These are phyloP conservation scores for Nothobranchius kuhntae DNA, from an alignment of 2,113 vertebrate species.

Conservation along the genomic window DNA sequence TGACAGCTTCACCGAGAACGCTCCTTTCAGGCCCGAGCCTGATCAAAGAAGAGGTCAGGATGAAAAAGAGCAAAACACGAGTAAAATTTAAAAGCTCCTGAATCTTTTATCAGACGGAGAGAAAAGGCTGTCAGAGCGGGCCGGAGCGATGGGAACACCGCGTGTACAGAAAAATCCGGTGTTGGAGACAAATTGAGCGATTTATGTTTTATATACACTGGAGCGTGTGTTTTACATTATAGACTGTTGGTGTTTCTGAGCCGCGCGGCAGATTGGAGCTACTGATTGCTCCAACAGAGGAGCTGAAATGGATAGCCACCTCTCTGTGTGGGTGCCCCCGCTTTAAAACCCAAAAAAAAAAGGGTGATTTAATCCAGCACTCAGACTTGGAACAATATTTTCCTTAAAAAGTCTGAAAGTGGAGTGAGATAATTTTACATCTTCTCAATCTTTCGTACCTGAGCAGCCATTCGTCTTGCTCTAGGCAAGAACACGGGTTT, in stretches of 20 bases:
- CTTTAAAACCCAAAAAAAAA: slow-evolving; percentile 2
- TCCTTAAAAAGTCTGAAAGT: slow-evolving; percentile 41
- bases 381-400: slow-evolving; percentile 65
- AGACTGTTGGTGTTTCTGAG: slow-evolving; percentile 28
- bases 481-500: slow-evolving; percentile 15
- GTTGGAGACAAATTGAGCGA: slow-evolving; percentile 31
- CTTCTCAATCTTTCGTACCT: slow-evolving; percentile 27
- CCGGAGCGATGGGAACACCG: slow-evolving; percentile 23
- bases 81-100: slow-evolving; percentile 43
- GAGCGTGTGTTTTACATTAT: slow-evolving; percentile 60
- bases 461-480: not conserved
- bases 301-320: slow-evolving; percentile 54
- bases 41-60: slow-evolving; percentile 61
- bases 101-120: slow-evolving; percentile 48
- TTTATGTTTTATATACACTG: slow-evolving; percentile 27
- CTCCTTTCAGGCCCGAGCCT: slow-evolving; percentile 7
- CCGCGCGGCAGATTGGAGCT: slow-evolving; percentile 7
- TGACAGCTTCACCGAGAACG: slow-evolving; percentile 1
- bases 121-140: slow-evolving; percentile 21
- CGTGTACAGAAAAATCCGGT: not conserved
- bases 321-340: slow-evolving; percentile 33
- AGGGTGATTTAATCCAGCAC: slow-evolving; percentile 61
- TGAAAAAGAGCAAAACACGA: slow-evolving; percentile 33
- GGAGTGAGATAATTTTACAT: slow-evolving; percentile 49
- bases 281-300: slow-evolving; percentile 59